Base-by-base conservation (phyloP, 1,140 invertebrate genomes). In the Drosophila repleta region DNA sequence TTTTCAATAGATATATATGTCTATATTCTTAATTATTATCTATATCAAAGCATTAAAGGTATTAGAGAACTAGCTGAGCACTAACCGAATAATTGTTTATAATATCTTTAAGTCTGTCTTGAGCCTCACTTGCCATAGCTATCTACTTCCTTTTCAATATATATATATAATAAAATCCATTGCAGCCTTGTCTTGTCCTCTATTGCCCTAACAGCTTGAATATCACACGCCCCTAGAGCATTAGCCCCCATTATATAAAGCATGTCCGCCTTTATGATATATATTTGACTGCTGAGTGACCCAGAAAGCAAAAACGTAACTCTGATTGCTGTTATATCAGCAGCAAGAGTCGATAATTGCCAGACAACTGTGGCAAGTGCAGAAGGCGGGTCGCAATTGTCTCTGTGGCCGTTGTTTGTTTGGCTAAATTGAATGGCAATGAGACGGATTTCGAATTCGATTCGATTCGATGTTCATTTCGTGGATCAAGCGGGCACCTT, bases 331-430 rank as follows among this genome's bases (percentile, higher is more conserved):
- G 65, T 74, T 81, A 75, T 66, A 65, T 66, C 53, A 64, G 65
- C 67, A 17, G 69, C 46, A 85, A 76, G 63, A 74, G 55, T 18
- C 61, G 70, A 73, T 87, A 87, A 85, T 87, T 85, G 78, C 78
- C 74, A 43, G 52, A 63, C 70, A 82, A 78, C 67, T 78, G 51
- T 61, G 75, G 73, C 82, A 87, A 87, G 78, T 88, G 82, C 64
- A 60, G 48, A 76, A 55, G 45, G 20, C 24, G 53, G 62, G 57
- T 41, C 70, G 39, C 66, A 62, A 68, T 68, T 29, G 48, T 49
- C 51, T 35, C 32, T 35, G 32, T 11, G 26, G 1, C 10, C 2
- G 10, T 10, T 39, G 11, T 63, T 20, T 24, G 35, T 37, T 37
- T 24, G 49, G 53, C 18, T 4, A 56, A 66, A 58, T 43, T 48